Base-by-base conservation (phyloP, 2,888 invertebrate species). In the Mesochorus sp. region DNA sequence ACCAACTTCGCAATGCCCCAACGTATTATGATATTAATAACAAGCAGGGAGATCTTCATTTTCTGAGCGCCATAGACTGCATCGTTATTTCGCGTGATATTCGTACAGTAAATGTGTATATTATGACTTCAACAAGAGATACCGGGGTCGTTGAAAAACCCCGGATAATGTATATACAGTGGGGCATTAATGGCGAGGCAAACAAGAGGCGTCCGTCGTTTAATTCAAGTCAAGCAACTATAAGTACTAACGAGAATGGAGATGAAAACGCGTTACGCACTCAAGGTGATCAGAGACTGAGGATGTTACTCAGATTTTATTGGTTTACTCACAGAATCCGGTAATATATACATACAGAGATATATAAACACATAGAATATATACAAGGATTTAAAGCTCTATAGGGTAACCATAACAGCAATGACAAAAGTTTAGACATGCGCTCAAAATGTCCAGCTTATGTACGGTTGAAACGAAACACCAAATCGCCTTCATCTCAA, bases 191-290 rank as follows among this genome's bases (percentile, higher is more conserved):
- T 76, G 80, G 81, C 79, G 79, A 77, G 80, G 82, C 81, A 84
- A 85, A 86, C 83, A 86, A 85, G 84, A 82, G 82, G 77, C 80
- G 80, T 71, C 79, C 80, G 81, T 79, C 83, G 83, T 82, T 83
- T 79, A 85, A 86, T 85, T 86, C 86, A 83, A 85, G 85, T 86
- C 83, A 84, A 81, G 80, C 57, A 59, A 37, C 68, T 66, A 81
- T 71, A 39, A 68, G 77, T 82, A 81, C 82, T 84, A 86, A 85
- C 85, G 84, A 85, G 84, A 82, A 61, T 44, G 42, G 44, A 62
- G 55, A 49, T 42, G 61, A 31, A 62, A 49, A 24, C 28, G n/a
- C n/a, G n/a, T n/a, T 26, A 62, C 62, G 62, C 53, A 42, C 53
- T 24, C 10, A 21, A 74, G 74, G 84, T 82, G 85, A 86, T 81